Evolutionary conservation across 2,888 invertebrate genomes (phyloP), one percentile per base, ranked within the genome.

Genomic region (Callosobruchus maculatus): DNA sequence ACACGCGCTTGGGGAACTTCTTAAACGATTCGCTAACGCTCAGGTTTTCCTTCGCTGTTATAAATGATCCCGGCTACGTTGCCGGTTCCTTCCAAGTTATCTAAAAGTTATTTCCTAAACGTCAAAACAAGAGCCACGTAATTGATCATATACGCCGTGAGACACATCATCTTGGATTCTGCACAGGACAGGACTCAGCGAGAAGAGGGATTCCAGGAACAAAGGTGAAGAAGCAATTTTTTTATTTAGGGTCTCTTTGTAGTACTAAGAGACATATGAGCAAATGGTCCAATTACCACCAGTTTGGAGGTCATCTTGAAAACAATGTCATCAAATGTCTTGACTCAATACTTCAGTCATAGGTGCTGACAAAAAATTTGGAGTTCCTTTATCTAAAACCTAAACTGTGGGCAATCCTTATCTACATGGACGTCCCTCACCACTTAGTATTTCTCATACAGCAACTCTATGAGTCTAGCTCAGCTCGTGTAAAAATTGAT

Each of bases 61-160:
- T 49, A 49, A 49, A 49, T 49, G 49, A 49, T 49, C 49, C 49
- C 49, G 3, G 13, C 49, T 49, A 49, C 18, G 13, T 49, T 18
- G 13, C 49, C 49, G 13, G 79, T 79, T 68, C 21, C 68, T 74
- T 71, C 72, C 72, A 81, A 82, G 79, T 81, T 80, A 82, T 82
- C 82, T 81, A 82, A 83, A 86, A 84, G 84, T 85, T 86, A 87
- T 86, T 86, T 86, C 86, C 85, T 82, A 84, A 83, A 86, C 83
- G 87, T 87, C 87, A 86, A 86, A 86, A 86, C 87, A 87, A 87
- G 85, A 85, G 84, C 83, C 80, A 83, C 83, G 86, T 86, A 87
- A 87, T 87, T 87, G 86, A 87, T 87, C 85, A 85, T 85, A 82
- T 81, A 81, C 49, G 13, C 49, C 49, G 49, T 49, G 49, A 82